A percentile compares a stretch with the other conserved stretches of the same genome.
Conservation (phyloP, 2,113 vertebrate genomes). For the Hemibagrus wyckioides region DNA sequence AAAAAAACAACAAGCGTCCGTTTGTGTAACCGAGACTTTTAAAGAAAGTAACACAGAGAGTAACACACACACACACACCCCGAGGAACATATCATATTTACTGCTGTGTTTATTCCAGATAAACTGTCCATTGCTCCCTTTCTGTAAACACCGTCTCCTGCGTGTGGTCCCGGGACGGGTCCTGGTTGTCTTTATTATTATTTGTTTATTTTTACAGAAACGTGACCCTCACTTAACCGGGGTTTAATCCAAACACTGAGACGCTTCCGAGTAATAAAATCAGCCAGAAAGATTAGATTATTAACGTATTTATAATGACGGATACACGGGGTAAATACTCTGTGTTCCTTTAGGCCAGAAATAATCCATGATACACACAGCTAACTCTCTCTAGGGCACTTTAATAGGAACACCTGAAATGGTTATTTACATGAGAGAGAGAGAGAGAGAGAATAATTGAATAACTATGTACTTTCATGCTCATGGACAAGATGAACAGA, state of each 20-base stretch:
- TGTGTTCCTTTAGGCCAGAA: too few relatives aligned
- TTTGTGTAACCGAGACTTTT: neutral
- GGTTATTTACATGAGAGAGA: too few relatives aligned
- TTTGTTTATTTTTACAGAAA: neutral
- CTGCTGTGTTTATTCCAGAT: neutral
- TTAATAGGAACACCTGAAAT: too few relatives aligned
- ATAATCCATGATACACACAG: too few relatives aligned
- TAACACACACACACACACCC: neutral
- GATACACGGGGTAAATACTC: too few relatives aligned
- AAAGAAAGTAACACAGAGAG: neutral
- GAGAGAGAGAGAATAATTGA: too few relatives aligned
- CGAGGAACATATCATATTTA: neutral
- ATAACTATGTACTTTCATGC: too few relatives aligned
- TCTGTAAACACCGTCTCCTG: neutral
- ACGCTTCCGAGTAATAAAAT: neutral
- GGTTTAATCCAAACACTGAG: neutral
- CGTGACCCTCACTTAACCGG: neutral
- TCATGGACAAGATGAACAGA: too few relatives aligned
- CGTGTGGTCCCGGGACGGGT: neutral
- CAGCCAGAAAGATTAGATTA: too few relatives aligned
- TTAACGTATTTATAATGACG: too few relatives aligned
- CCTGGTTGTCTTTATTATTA: neutral
- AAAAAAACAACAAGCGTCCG: neutral
- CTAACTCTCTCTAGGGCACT: too few relatives aligned
- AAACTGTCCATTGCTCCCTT: neutral